Evolutionary conservation across 2,888 invertebrate genomes (phyloP).

Genomic region (Andrena bicolor): DNA sequence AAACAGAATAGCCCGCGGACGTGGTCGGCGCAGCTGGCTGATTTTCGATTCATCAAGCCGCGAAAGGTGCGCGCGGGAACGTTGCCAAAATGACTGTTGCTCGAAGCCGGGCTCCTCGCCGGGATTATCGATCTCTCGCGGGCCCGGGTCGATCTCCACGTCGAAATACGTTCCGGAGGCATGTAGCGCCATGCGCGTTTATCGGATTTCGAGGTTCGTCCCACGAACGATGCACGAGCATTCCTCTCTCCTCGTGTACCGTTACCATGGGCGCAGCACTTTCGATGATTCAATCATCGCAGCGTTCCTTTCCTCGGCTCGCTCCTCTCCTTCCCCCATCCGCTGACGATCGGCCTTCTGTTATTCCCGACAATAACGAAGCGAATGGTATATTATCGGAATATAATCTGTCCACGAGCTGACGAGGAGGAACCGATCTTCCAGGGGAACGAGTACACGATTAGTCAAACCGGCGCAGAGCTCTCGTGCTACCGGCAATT

Average conservation of each 20-base stretch:
- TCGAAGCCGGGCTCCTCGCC: constrained; percentile 22
- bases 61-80: constrained; percentile 34
- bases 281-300: constrained; percentile 44
- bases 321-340: neutral
- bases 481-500: neutral
- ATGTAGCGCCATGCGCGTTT: constrained; percentile 24
- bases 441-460: neutral
- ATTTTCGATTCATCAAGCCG: constrained; percentile 29
- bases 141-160: neutral
- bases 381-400: neutral
- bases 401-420: neutral
- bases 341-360: neutral
- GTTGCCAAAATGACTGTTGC: constrained; percentile 48
- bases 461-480: neutral
- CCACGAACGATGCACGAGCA: constrained; percentile 1
- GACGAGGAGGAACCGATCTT: neutral
- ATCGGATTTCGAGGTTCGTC: constrained; percentile 13
- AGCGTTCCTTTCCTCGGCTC: neutral
- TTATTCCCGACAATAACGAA: neutral
- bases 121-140: constrained; percentile 37
- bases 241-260: constrained; percentile 26
- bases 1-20: constrained; percentile 3
- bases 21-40: constrained; percentile 1
- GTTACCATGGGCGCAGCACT: constrained; percentile 40
- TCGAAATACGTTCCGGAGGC: constrained; percentile 30